phyloP scores from a whole-genome alignment of 2,888 invertebrate genomes.

The Coelinius sp. region DNA sequence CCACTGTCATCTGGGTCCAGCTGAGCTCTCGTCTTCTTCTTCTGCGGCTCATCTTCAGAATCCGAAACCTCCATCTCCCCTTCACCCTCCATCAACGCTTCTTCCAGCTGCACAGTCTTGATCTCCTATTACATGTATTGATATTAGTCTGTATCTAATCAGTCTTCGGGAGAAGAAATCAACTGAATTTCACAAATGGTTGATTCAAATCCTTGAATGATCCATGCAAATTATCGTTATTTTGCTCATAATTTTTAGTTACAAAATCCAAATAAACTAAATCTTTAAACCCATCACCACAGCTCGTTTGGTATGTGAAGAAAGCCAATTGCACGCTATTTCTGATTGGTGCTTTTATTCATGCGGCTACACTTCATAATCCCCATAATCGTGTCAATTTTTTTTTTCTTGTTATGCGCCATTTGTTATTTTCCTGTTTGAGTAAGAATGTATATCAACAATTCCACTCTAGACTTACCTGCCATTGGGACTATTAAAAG shows the following conservation, averaged over 20 bases:
- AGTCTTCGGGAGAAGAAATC: slow-evolving; percentile 6
- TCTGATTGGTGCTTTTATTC: neutral
- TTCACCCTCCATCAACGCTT: slow-evolving; percentile 78
- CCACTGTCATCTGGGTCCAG: slow-evolving; percentile 58
- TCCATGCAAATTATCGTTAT: slow-evolving; percentile 21
- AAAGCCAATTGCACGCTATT: slow-evolving; percentile 2
- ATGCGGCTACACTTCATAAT: neutral
- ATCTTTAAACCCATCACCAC: slow-evolving; percentile 31
- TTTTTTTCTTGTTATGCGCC: neutral
- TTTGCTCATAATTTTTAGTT: neutral
- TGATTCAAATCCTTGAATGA: neutral
- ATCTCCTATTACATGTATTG: slow-evolving; percentile 74
- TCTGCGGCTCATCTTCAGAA: slow-evolving; percentile 75
- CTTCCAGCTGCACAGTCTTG: slow-evolving; percentile 78
- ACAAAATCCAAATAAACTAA: slow-evolving; percentile 32
- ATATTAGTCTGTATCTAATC: neutral
- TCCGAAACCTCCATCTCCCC: slow-evolving; percentile 93
- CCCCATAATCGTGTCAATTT: neutral
- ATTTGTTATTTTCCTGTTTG: neutral
- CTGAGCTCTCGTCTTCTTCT: slow-evolving; percentile 61
- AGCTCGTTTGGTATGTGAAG: slow-evolving; percentile 29
- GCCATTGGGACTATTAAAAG: slow-evolving; percentile 13
- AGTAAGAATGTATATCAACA: neutral
- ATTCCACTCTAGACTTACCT: neutral
- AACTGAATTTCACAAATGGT: slow-evolving; percentile 17